These are phyloP conservation scores for Oikopleura dioica DNA, from an alignment of 23 tunicate genomes.

Conservation along the genomic window DNA sequence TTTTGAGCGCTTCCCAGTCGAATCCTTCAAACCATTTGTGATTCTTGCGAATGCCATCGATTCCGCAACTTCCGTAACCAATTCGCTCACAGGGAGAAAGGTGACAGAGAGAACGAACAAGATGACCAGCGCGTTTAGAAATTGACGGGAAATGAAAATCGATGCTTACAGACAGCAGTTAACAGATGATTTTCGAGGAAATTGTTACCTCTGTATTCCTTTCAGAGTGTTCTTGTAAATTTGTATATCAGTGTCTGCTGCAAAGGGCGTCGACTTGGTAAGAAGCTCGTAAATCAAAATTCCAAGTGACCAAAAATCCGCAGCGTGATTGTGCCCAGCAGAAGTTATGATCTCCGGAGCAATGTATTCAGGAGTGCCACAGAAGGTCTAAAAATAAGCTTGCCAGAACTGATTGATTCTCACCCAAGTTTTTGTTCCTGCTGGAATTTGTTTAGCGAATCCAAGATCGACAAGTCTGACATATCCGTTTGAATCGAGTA, in stretches of 20 bases:
- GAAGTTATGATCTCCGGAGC: constrained; percentile 78
- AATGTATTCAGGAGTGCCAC: constrained; percentile 94
- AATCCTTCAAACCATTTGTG: too few species aligned
- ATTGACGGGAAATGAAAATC: too few species aligned
- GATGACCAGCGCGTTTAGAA: too few species aligned
- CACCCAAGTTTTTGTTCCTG: constrained; percentile 79
- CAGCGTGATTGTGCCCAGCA: constrained; percentile 81
- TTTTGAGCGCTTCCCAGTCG: too few species aligned
- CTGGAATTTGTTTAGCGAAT: constrained; percentile 44
- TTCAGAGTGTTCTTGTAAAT: background rate
- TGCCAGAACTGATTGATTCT: too few species aligned
- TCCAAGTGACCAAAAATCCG: constrained; percentile 83
- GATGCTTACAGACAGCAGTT: too few species aligned
- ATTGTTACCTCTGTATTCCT: background rate
- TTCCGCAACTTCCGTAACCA: too few species aligned
- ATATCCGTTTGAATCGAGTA: constrained; percentile 56
- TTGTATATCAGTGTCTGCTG: background rate
- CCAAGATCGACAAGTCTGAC: constrained; percentile 83
- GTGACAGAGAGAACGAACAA: too few species aligned
- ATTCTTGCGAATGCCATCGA: too few species aligned
- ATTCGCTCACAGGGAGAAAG: too few species aligned
- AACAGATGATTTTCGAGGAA: too few species aligned
- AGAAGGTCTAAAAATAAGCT: too few species aligned
- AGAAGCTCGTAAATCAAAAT: constrained; percentile 66
- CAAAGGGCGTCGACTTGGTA: constrained; percentile 70